Evolutionary conservation across 1,140 invertebrate species (phyloP).

Genomic region (Drosophila miranda): DNA sequence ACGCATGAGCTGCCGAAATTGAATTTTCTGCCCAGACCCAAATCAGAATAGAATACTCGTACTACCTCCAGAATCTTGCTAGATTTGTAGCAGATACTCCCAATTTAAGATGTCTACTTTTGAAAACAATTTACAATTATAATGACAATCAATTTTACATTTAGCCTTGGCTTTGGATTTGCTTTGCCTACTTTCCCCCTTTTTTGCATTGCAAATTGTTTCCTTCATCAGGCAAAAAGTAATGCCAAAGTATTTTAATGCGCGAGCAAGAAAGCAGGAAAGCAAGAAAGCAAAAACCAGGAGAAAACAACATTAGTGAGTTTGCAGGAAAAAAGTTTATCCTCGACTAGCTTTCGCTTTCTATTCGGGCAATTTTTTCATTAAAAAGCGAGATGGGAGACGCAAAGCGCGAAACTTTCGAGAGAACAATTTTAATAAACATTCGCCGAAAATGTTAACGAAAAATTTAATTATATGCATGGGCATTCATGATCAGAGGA

Average conservation of each 20-base stretch:
- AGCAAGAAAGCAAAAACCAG: conserved; percentile 5
- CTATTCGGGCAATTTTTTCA: conserved; percentile 62
- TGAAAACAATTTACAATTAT: conserved; percentile 75
- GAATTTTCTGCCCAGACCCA: conserved; percentile 24
- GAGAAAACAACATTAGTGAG: conserved; percentile 56
- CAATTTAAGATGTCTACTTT: conserved; percentile 35
- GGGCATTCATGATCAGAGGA: conserved; percentile 64
- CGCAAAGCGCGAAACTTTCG: conserved; percentile 50
- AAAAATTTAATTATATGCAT: conserved; percentile 80
- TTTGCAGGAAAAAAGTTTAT: conserved; percentile 62
- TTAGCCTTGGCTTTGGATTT: conserved; percentile 22
- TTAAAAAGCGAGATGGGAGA: conserved; percentile 49
- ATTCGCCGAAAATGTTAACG: conserved; percentile 32
- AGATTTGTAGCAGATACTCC: conserved; percentile 21
- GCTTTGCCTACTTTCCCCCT: not conserved
- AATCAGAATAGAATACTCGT: not conserved
- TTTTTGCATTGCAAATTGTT: conserved; percentile 71
- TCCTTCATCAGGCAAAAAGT: conserved; percentile 53
- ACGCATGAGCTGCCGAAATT: conserved; percentile 51
- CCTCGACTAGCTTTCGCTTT: conserved; percentile 55
- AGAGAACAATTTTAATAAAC: conserved; percentile 78
- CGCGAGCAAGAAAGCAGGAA: conserved; percentile 25
- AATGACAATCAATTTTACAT: conserved; percentile 75
- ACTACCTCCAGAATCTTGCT: not conserved
- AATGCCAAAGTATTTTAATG: conserved; percentile 72